Percentiles rank a stretch among this genome's conserved stretches.
These are phyloP conservation scores for Atherinosoma microstoma DNA, from an alignment of 2,797 vertebrate genomes.

Conservation along the genomic window DNA sequence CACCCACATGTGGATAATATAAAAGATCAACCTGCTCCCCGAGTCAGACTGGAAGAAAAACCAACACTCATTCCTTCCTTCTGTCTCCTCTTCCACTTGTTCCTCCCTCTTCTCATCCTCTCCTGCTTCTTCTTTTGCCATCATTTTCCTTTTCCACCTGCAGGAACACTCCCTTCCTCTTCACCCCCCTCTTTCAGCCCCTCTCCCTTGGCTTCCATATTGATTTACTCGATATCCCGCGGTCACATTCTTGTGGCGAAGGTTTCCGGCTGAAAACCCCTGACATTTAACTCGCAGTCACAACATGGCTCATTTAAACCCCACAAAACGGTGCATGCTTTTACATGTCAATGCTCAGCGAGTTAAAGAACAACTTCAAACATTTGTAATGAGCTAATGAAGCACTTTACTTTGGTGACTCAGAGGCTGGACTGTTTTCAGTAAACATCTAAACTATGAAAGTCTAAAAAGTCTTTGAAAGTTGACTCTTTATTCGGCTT, in stretches of 20 bases:
- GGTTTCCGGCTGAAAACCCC: constrained; percentile 77
- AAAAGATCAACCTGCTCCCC: constrained; percentile 22
- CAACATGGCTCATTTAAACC: constrained; percentile 69
- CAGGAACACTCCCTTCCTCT: constrained; percentile 18
- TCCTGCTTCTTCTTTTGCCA: constrained; percentile 6
- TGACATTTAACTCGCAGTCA: constrained; percentile 74
- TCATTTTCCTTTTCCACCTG: constrained; percentile 51
- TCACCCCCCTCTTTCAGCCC: constrained; percentile 32
- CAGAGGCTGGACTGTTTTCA: neutral
- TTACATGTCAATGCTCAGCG: constrained; percentile 4
- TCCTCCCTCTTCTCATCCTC: constrained; percentile 1
- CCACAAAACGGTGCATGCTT: constrained; percentile 31
- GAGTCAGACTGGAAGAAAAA: constrained; percentile 30
- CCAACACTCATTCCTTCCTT: constrained; percentile 5
- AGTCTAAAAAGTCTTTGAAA: neutral
- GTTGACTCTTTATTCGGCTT: neutral
- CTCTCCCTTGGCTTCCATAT: constrained; percentile 68
- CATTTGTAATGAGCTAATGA: constrained; percentile 18
- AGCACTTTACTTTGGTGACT: constrained; percentile 2
- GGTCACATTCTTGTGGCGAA: constrained; percentile 79
- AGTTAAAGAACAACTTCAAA: constrained; percentile 22
- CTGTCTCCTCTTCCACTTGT: neutral
- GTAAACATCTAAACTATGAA: neutral
- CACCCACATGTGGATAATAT: constrained; percentile 6
- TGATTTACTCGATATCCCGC: constrained; percentile 75